Conservation (phyloP, 2,888 invertebrate genomes). For the Perdita meconis region DNA sequence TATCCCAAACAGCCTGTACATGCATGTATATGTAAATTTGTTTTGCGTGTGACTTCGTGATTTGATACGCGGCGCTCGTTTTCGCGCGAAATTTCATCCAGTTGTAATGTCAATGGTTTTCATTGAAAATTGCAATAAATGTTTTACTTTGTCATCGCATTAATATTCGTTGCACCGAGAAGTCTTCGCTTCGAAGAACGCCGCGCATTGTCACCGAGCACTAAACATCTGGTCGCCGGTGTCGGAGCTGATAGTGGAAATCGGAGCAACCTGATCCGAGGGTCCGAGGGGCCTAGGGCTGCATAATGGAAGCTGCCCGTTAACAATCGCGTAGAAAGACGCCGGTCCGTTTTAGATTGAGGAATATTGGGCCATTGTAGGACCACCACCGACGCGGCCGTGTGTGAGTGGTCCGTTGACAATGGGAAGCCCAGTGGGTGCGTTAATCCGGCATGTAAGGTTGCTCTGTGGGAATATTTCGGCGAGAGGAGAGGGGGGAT, state of each 20-base stretch:
- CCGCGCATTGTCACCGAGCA: not conserved
- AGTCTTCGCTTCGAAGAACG: not conserved
- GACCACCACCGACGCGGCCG: constrained; percentile 37
- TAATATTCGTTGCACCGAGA: not conserved
- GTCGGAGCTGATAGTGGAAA: constrained; percentile 68
- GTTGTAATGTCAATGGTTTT: too few relatives aligned
- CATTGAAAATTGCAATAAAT: too few relatives aligned
- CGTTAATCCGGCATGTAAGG: constrained; percentile 73
- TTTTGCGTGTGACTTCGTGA: too few relatives aligned
- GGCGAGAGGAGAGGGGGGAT: too few relatives aligned
- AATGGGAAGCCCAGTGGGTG: constrained; percentile 78
- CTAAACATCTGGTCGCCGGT: constrained; percentile 34
- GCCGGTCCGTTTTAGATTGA: constrained; percentile 76
- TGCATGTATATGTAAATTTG: not conserved
- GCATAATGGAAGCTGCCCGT: constrained; percentile 71
- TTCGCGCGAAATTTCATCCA: too few relatives aligned
- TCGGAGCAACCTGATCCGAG: constrained; percentile 77
- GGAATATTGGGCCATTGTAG: constrained; percentile 78
- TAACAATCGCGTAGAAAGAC: constrained; percentile 78
- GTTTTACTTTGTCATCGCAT: not conserved
- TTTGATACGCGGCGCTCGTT: too few relatives aligned
- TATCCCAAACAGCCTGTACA: too few relatives aligned
- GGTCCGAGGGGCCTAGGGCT: constrained; percentile 62
- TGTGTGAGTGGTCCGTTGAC: constrained; percentile 68
- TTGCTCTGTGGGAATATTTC: constrained; percentile 76